Evolutionary conservation across 2,113 vertebrate species (phyloP), one percentile per base, ranked within the genome.

Genomic region (Tricholaema leucomelas): DNA sequence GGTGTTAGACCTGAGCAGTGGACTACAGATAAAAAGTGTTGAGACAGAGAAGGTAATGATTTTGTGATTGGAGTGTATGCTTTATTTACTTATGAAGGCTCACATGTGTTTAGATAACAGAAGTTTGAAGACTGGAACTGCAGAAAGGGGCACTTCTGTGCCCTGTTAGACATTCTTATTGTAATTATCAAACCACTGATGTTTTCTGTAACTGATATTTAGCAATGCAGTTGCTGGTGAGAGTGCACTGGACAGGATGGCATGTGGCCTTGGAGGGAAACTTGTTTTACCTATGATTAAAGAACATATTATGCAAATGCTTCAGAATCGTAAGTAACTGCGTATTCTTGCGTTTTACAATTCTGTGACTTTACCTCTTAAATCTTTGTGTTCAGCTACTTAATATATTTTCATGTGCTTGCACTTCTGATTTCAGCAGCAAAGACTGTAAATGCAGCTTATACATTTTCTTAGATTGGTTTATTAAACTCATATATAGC

Each of bases 301-400:
- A 95, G 99, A 99, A 93, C 99, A 99, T 93, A 99, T 99, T 88
- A 99, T 99, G 99, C 98, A 99, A 92, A 99, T 99, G 99, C 98
- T 99, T 81, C 99, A 99, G 94, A 99, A 99, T 96, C 97, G 99
- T 99, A 96, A 98, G 99, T 98, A 66, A 56, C 40, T 69, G 8
- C 12, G 9, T 46, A 55, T 77, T 67, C 5, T 55, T 75, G n/a
- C 12, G 35, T 25, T 88, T 74, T 54, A 72, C 11, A 73, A 11
- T 86, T 80, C 27, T 73, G 0, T 61, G 81, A 28, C 12, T 87
- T 60, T 27, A 21, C 2, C 4, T 63, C 20, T 82, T 67, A 59
- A 73, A 40, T 81, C 19, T 70, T 87, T 3, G 1, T 66, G 6
- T 72, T 92, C 54, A 46, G 23, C 25, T 82, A 24, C 31, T 44